A percentile compares a stretch with the other conserved stretches of the same genome.
phyloP scores from a whole-genome alignment of 2,888 invertebrate species.

The Ischnura elegans region DNA sequence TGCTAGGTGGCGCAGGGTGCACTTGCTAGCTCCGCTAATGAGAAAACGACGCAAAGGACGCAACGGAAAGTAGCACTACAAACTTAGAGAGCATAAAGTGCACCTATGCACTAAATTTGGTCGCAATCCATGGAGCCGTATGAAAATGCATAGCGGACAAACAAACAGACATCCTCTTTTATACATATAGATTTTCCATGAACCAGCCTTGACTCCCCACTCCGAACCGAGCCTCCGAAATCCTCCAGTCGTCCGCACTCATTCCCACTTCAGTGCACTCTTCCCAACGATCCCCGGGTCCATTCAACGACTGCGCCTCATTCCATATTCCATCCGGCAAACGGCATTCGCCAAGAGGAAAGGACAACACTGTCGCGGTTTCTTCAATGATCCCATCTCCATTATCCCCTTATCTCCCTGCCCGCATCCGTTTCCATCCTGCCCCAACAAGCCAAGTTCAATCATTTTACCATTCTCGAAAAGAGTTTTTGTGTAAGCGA shows the following conservation, averaged over 20 bases:
- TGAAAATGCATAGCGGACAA: too few relatives aligned
- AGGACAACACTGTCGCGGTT: slow-evolving; percentile 21
- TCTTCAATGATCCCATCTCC: slow-evolving; percentile 5
- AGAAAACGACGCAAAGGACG: too few relatives aligned
- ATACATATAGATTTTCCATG: too few relatives aligned
- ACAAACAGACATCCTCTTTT: too few relatives aligned
- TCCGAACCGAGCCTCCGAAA: neutral
- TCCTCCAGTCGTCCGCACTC: neutral
- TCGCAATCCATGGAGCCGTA: too few relatives aligned
- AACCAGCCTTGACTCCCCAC: too few relatives aligned
- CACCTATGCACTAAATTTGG: too few relatives aligned
- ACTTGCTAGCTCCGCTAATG: too few relatives aligned
- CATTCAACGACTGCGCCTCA: neutral
- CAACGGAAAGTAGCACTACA: too few relatives aligned
- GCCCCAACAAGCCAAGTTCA: neutral
- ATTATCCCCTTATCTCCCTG: neutral
- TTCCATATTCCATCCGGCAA: slow-evolving; percentile 14
- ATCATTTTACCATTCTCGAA: neutral
- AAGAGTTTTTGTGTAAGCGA: neutral
- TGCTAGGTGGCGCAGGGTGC: too few relatives aligned
- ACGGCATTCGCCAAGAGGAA: neutral
- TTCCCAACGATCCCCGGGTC: neutral
- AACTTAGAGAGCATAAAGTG: too few relatives aligned
- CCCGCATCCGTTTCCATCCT: neutral
- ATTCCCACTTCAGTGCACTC: neutral